Percentiles rank a stretch among this genome's conserved stretches.
Evolutionary conservation across 2,888 invertebrate species (phyloP).

Genomic region (Synergus gifuensis): DNA sequence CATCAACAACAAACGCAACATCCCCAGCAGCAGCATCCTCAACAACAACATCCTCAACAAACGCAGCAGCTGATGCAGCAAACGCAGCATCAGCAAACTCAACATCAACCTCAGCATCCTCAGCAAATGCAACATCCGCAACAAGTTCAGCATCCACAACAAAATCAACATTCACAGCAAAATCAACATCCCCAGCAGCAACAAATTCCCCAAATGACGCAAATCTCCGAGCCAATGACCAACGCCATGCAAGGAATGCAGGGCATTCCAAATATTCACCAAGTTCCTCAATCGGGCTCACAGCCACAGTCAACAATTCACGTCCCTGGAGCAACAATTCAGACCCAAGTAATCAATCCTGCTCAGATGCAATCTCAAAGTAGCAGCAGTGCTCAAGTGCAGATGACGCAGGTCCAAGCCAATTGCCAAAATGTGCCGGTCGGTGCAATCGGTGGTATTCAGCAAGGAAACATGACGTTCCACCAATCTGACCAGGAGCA

Average conservation of each 20-base stretch:
- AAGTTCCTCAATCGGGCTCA: conserved; percentile 71
- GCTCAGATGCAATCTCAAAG: conserved; percentile 78
- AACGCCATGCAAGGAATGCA: conserved; percentile 71
- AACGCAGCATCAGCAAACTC: background rate
- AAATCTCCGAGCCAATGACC: conserved; percentile 70
- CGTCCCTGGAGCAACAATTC: conserved; percentile 63
- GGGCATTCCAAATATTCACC: conserved; percentile 73
- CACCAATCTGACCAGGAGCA: conserved; percentile 71
- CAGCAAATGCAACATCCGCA: conserved; percentile 70
- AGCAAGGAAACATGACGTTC: conserved; percentile 65
- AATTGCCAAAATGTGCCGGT: conserved; percentile 66
- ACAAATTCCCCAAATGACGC: conserved; percentile 58
- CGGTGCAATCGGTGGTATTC: conserved; percentile 62
- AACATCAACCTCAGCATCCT: conserved; percentile 55
- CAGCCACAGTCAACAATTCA: conserved; percentile 66
- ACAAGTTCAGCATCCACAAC: conserved; percentile 75
- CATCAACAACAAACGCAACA: background rate
- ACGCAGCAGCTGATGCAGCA: conserved; percentile 65
- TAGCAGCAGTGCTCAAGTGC: conserved; percentile 66
- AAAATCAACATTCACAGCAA: conserved; percentile 24
- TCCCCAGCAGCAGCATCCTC: conserved; percentile 46
- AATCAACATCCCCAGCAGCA: conserved; percentile 12
- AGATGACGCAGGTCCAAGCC: conserved; percentile 69
- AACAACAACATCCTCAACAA: conserved; percentile 54
- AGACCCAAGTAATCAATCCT: conserved; percentile 75